Evolutionary conservation across 2,888 invertebrate genomes (phyloP).

Genomic region (Chrysomela aeneicollis): DNA sequence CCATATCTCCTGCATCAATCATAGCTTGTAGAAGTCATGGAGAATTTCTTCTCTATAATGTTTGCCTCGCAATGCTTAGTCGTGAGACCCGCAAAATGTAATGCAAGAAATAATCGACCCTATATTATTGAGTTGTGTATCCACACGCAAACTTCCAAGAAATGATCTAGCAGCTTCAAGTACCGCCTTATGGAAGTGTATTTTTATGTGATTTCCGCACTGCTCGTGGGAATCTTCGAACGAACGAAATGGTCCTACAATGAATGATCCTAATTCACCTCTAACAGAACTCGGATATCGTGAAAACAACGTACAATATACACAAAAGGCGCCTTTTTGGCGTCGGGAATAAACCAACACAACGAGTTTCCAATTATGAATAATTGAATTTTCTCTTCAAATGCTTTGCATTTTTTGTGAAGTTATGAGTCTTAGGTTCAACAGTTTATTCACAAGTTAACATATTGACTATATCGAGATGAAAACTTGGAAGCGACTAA

Average conservation of each 20-base stretch:
- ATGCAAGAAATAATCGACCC: slow-evolving; percentile 42
- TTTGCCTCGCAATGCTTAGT: slow-evolving; percentile 40
- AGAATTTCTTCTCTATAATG: slow-evolving; percentile 36
- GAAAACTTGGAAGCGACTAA: too few relatives aligned
- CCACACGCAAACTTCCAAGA: slow-evolving; percentile 32
- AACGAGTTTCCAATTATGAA: slow-evolving; percentile 32
- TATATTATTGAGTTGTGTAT: slow-evolving; percentile 25
- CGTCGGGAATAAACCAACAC: slow-evolving; percentile 34
- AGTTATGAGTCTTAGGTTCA: slow-evolving; percentile 12
- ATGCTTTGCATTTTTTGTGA: slow-evolving; percentile 37
- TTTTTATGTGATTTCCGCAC: slow-evolving; percentile 34
- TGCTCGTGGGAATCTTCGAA: slow-evolving; percentile 29
- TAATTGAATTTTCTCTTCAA: slow-evolving; percentile 42
- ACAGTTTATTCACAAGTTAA: too few relatives aligned
- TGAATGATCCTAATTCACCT: slow-evolving; percentile 41
- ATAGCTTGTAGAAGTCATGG: slow-evolving; percentile 39
- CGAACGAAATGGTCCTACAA: slow-evolving; percentile 39
- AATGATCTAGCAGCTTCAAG: slow-evolving; percentile 46
- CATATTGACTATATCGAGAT: too few relatives aligned
- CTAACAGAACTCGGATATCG: not conserved
- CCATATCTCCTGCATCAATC: slow-evolving; percentile 42
- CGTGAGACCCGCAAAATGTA: slow-evolving; percentile 46
- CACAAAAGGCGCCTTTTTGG: slow-evolving; percentile 30
- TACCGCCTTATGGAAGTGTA: slow-evolving; percentile 41
- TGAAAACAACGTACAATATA: slow-evolving; percentile 25